Conservation (phyloP, 2,797 vertebrate genomes). For the Pipistrellus kuhlii region DNA sequence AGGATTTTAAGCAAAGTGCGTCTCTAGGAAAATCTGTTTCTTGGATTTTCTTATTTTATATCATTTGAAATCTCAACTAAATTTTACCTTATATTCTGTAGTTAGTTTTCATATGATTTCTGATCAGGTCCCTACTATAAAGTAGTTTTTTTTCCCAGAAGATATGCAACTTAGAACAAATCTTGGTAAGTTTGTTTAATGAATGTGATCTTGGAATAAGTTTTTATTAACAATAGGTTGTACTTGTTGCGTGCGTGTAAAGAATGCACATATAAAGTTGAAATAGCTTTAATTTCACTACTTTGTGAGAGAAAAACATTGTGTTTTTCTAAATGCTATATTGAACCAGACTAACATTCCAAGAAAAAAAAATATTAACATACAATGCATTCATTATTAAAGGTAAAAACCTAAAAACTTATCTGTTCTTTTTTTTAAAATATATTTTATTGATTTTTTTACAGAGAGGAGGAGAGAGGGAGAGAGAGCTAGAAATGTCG, state of each 20-base stretch:
- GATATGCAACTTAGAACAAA: not conserved
- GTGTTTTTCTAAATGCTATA: conserved; percentile 48
- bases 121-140: not conserved
- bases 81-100: conserved; percentile 39
- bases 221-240: conserved; percentile 41
- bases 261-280: not conserved
- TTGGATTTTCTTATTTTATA: conserved; percentile 46
- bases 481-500: too few relatives aligned
- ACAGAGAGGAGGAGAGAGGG: too few relatives aligned
- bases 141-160: conserved; percentile 17
- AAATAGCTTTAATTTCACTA: conserved; percentile 46
- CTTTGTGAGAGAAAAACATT: conserved; percentile 36
- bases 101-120: conserved; percentile 22
- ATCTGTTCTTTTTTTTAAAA: not conserved
- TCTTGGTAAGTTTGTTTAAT: conserved; percentile 55
- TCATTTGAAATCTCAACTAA: conserved; percentile 59
- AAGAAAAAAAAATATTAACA: not conserved
- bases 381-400: conserved; percentile 23
- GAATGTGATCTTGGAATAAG: conserved; percentile 45
- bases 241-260: not conserved
- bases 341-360: conserved; percentile 29
- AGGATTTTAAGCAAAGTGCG: not conserved
- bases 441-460: too few relatives aligned
- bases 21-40: conserved; percentile 44
- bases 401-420: conserved; percentile 31